phyloP scores from a whole-genome alignment of 2,888 invertebrate species.

The Melanophora roralis region DNA sequence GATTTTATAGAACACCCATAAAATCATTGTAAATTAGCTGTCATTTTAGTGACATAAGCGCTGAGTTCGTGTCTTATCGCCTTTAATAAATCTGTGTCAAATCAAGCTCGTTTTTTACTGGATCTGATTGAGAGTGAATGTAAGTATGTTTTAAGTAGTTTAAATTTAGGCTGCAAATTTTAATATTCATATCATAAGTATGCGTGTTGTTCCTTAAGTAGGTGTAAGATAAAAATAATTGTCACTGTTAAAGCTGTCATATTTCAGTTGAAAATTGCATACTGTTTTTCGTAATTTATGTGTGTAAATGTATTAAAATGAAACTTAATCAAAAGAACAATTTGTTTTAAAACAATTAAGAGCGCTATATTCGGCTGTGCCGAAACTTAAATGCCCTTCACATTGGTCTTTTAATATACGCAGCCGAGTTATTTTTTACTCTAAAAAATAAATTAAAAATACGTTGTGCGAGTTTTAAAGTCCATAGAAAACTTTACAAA shows the following conservation, averaged over 20 bases:
- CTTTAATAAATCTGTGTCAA: conserved; percentile 56
- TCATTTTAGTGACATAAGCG: conserved; percentile 53
- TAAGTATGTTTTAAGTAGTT: conserved; percentile 39
- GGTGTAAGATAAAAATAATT: conserved; percentile 37
- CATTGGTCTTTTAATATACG: too few species aligned
- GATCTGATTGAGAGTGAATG: conserved; percentile 7
- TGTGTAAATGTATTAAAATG: conserved; percentile 33
- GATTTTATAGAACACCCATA: conserved; percentile 69
- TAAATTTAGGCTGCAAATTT: conserved; percentile 40
- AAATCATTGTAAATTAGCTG: conserved; percentile 72
- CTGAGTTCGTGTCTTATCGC: conserved; percentile 53
- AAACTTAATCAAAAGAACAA: conserved; percentile 14
- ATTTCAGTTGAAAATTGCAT: conserved; percentile 1
- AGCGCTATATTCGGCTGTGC: too few species aligned
- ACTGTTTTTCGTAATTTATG: conserved; percentile 24
- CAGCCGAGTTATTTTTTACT: too few species aligned
- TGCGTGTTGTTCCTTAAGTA: conserved; percentile 43
- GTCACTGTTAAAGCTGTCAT: conserved; percentile 31
- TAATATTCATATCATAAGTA: conserved; percentile 38
- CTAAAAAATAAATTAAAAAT: too few species aligned
- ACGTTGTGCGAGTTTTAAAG: too few species aligned
- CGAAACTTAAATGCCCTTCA: too few species aligned
- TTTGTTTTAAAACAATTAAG: too few species aligned
- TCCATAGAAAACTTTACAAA: too few species aligned
- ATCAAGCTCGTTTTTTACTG: conserved; percentile 52